Conservation (phyloP, 1,140 invertebrate species). For the Drosophila novamexicana region DNA sequence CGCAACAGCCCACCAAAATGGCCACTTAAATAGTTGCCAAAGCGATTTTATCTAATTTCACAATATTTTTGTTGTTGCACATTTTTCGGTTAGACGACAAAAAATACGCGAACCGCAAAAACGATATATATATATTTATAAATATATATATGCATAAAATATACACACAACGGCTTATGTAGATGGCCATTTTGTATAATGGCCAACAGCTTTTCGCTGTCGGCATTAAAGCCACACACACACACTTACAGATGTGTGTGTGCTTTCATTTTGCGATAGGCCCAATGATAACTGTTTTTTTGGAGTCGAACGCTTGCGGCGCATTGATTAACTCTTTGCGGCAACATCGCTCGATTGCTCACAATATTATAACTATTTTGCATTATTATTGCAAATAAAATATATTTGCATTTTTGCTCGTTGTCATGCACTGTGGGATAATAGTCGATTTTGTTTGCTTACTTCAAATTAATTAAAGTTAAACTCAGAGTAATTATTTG, state of each 20-base stretch:
- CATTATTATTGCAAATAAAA: slow-evolving; percentile 54
- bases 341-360: slow-evolving; percentile 20
- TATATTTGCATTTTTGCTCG: slow-evolving; percentile 52
- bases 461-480: too few relatives aligned
- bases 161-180: slow-evolving; percentile 27
- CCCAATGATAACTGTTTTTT: slow-evolving; percentile 29
- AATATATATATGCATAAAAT: neutral
- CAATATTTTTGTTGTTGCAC: slow-evolving; percentile 32
- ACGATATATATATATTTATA: slow-evolving; percentile 1
- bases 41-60: slow-evolving; percentile 58
- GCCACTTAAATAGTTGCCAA: slow-evolving; percentile 18
- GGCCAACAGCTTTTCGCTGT: slow-evolving; percentile 35
- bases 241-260: neutral
- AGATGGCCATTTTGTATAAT: slow-evolving; percentile 29
- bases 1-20: neutral
- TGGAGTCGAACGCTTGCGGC: slow-evolving; percentile 52
- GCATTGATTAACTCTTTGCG: slow-evolving; percentile 72
- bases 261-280: slow-evolving; percentile 18
- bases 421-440: slow-evolving; percentile 9
- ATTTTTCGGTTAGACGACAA: slow-evolving; percentile 39
- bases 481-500: too few relatives aligned
- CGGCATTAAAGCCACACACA: slow-evolving; percentile 31
- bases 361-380: slow-evolving; percentile 47
- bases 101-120: slow-evolving; percentile 51
- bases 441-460: neutral